Percentiles rank a stretch among this genome's conserved stretches.
Conservation (phyloP, 2,888 invertebrate species). For the Amphipoea oculea region DNA sequence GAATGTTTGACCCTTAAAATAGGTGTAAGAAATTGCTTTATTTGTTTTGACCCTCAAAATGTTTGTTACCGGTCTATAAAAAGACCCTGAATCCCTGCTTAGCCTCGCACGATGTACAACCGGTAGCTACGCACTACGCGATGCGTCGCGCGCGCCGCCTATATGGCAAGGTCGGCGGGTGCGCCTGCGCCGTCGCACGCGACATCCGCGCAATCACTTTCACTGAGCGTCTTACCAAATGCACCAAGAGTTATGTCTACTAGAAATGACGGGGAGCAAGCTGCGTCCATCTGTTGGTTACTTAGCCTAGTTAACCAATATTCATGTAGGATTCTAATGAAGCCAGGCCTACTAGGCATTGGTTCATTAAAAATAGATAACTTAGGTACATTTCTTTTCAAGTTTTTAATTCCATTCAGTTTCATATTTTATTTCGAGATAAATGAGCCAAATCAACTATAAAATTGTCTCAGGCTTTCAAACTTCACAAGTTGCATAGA, state of each 20-base stretch:
- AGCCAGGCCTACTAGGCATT: background rate
- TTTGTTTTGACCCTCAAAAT: slow-evolving; percentile 29
- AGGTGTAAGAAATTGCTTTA: slow-evolving; percentile 22
- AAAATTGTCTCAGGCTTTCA: background rate
- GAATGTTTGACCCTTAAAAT: slow-evolving; percentile 23
- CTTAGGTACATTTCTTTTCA: background rate
- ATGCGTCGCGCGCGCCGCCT: slow-evolving; percentile 70
- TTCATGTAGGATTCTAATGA: background rate
- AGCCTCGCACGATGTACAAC: slow-evolving; percentile 65
- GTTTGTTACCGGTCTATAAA: slow-evolving; percentile 26
- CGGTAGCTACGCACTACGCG: slow-evolving; percentile 65
- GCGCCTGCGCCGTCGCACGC: slow-evolving; percentile 81
- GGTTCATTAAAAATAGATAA: background rate
- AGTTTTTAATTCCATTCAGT: background rate
- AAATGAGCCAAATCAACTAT: background rate
- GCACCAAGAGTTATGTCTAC: slow-evolving; percentile 72
- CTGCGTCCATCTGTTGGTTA: background rate
- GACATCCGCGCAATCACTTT: slow-evolving; percentile 89
- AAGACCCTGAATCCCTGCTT: slow-evolving; percentile 54
- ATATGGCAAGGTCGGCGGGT: slow-evolving; percentile 89
- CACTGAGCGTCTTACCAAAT: slow-evolving; percentile 86
- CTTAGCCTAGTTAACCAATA: background rate
- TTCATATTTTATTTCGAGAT: background rate
- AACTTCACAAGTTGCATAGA: background rate
- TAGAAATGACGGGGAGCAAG: slow-evolving; percentile 54